Conservation (phyloP, 2,113 vertebrate species). For the cattle (Bos taurus) region DNA sequence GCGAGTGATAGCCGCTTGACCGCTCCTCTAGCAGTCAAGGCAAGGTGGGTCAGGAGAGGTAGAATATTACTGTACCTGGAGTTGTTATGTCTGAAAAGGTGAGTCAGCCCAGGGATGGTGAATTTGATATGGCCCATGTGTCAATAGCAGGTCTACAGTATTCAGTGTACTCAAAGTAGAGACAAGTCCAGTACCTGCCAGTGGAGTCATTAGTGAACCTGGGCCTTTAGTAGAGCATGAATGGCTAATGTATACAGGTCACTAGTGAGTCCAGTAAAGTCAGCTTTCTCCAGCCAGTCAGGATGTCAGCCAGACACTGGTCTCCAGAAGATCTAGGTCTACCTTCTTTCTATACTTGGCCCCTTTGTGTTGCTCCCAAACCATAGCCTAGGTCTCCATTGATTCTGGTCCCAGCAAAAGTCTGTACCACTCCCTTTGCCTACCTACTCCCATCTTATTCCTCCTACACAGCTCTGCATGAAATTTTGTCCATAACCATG, state of each 20-base stretch:
- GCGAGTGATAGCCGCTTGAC: not conserved
- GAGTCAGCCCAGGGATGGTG: not conserved
- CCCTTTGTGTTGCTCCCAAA: not conserved
- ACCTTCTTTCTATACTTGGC: not conserved
- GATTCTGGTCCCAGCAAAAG: not conserved
- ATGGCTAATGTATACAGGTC: not conserved
- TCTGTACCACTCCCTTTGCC: not conserved
- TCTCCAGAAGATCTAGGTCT: not conserved
- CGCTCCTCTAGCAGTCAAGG: not conserved
- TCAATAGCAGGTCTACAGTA: not conserved
- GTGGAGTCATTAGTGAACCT: not conserved
- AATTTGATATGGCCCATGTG: not conserved
- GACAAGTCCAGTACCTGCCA: not conserved
- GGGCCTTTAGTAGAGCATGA: not conserved
- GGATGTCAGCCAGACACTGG: not conserved
- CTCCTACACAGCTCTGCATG: not conserved
- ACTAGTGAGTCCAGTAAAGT: not conserved
- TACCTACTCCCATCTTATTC: not conserved
- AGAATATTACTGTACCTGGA: not conserved
- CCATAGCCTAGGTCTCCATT: not conserved
- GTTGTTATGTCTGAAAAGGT: not conserved
- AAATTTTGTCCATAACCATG: not conserved
- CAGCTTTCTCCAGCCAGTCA: not conserved
- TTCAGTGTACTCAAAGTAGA: not conserved
- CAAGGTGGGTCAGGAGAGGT: not conserved